These are phyloP conservation scores for Lepus americanus DNA, from an alignment of 2,113 vertebrate species.

Conservation along the genomic window DNA sequence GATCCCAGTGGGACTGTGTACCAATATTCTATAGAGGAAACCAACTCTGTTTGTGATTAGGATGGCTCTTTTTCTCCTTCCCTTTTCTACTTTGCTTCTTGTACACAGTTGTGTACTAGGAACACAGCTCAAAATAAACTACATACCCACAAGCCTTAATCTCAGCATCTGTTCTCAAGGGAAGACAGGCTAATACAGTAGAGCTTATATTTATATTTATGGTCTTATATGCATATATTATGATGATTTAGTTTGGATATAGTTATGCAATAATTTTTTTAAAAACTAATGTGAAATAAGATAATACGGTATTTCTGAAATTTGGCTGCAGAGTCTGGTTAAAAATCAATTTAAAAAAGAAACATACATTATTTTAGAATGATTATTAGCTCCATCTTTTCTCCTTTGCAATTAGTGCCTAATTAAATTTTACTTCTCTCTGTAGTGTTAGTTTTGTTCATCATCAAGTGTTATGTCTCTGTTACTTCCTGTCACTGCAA, in stretches of 20 bases:
- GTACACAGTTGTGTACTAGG: background rate
- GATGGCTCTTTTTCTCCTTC: background rate
- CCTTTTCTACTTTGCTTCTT: background rate
- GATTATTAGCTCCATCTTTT: background rate
- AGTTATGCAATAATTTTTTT: background rate
- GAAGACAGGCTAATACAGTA: background rate
- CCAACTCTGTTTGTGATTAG: background rate
- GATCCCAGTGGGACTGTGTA: background rate
- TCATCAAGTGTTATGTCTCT: background rate
- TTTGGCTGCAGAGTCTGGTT: background rate
- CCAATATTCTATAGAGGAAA: background rate
- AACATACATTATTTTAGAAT: slow-evolving; percentile 6
- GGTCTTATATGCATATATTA: background rate
- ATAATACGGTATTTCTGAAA: background rate
- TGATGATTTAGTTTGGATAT: background rate
- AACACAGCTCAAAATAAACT: background rate
- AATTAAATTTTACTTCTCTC: background rate
- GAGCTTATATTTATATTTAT: background rate
- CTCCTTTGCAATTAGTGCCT: background rate
- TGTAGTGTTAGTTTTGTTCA: background rate
- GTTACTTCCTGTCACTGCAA: background rate
- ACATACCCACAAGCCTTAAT: background rate
- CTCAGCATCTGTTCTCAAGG: background rate
- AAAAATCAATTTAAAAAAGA: too few relatives aligned
- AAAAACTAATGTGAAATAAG: slow-evolving; percentile 30